Conservation (phyloP, 2,888 invertebrate species). For the Thereva nobilitata region DNA sequence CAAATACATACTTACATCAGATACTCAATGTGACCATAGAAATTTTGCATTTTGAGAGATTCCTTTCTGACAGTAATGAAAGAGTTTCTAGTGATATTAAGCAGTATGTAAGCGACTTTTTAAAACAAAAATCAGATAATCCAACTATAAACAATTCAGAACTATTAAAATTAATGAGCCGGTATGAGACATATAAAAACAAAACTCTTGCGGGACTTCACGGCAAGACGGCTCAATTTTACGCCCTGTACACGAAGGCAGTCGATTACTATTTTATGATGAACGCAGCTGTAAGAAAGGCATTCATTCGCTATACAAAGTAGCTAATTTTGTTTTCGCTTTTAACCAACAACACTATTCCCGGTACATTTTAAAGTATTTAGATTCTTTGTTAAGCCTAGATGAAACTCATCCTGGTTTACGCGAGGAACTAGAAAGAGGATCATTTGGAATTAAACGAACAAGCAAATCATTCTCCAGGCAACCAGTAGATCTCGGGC, state of each 20-base stretch:
- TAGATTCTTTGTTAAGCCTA: constrained; percentile 1
- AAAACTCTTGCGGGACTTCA: neutral
- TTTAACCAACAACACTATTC: constrained; percentile 20
- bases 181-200: neutral
- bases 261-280: constrained; percentile 32
- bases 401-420: constrained; percentile 13
- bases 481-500: constrained; percentile 21
- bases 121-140: too few species aligned
- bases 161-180: neutral
- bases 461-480: constrained; percentile 39
- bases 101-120: too few species aligned
- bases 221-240: constrained; percentile 27
- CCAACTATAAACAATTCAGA: neutral
- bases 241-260: constrained; percentile 29
- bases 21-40: neutral
- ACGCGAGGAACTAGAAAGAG: constrained; percentile 46
- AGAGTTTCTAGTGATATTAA: too few species aligned
- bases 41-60: constrained; percentile 1
- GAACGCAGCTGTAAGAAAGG: neutral
- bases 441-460: constrained; percentile 49
- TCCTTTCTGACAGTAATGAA: neutral
- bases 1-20: neutral
- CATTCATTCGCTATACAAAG: neutral
- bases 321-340: constrained; percentile 7
- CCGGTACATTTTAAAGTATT: constrained; percentile 1